Base-by-base conservation (phyloP, 2,888 invertebrate species). In the Eristalis tenax region DNA sequence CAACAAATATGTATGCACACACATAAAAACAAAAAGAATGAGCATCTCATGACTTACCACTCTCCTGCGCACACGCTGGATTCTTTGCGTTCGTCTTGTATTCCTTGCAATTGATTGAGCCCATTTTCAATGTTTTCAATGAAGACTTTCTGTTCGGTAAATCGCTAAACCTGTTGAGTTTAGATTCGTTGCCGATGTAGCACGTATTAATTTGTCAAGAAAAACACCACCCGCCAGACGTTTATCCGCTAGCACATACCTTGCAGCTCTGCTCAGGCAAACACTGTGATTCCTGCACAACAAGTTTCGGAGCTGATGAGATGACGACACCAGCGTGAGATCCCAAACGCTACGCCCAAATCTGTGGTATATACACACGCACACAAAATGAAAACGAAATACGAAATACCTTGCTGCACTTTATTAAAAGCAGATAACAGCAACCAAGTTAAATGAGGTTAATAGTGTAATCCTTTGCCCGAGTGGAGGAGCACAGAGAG, bases 61-160 rank as follows among this genome's bases (percentile, higher is more conserved):
- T 84, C 13, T 84, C 79, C 76, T 84, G 88, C 88, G 88, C 83
- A 88, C 68, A 40, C 65, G 84, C 83, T 35, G 84, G 77, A 66
- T 77, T 83, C 3, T 80, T 87, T 22, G 50, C 50, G n/a, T 90
- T 90, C 10, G 92, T 92, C 61, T 90, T 91, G 88, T 92, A 92
- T 83, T 92, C 92, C 89, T 92, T 92, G 89, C 92, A 92, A 80
- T 92, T 92, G 65, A 90, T 89, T 40, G 92, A 91, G 40, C 92
- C 92, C 92, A 92, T 92, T 79, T 63, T 90, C 1, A 18, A 4
- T 5, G 8, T 6, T 10, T 22, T 13, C 11, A 15, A 6, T n/a
- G 65, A 65, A 40, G 61, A 35, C 57, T 57, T 40, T 76, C 61
- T 23, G 32, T 35, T 38, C 28, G 38, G 40, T n/a, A 32, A 76